Base-by-base conservation (phyloP, 1,140 invertebrate species). In the Ostrea denselamellosa region DNA sequence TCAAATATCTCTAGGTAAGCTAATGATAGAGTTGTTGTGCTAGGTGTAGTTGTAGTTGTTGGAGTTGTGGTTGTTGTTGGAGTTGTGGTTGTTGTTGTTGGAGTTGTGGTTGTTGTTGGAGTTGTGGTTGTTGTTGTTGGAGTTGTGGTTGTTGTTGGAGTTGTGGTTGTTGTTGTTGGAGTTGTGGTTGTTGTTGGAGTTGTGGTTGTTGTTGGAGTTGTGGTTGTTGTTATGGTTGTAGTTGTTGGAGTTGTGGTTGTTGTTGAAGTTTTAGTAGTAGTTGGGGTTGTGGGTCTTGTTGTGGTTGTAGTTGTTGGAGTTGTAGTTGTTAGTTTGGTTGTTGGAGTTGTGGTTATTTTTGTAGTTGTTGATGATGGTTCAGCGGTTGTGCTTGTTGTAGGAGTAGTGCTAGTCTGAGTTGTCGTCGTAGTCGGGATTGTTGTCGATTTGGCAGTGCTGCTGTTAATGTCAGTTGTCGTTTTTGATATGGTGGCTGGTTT, bases 1-100 rank as follows among this genome's bases (percentile, higher is more conserved):
- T 77, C 12, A 77, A 77, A 77, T 28, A 77, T 34, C 68, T 77
- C 68, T 34, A 77, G 25, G 8, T 28, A 77, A 28, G 68, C 68
- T 34, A 77, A 25, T 17, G 68, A 77, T 77, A 77, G 28, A 25
- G 68, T 77, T 77, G 68, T 77, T 77, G 68, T 77, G 12, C 22
- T 77, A 34, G 68, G 68, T 28, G 68, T 3, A 10, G 28, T 77
- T 28, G 68, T 77, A 28, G 68, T 34, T 77, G 68, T 77, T 77
- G 68, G 25, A 28, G n/a, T 71, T 28, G 56, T 17, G 10, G 65
- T 22, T 25, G 65, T 28, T 25, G 17, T 19, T 8, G 65, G 10
- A 25, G 65, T n/a, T 10, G 65, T 71, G n/a, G 65, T 25, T 12
- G 65, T 25, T 8, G 22, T 4, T 3, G 65, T 71, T 25, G 65